Conservation (phyloP, 2,888 invertebrate species). For the Tipula vernalis region DNA sequence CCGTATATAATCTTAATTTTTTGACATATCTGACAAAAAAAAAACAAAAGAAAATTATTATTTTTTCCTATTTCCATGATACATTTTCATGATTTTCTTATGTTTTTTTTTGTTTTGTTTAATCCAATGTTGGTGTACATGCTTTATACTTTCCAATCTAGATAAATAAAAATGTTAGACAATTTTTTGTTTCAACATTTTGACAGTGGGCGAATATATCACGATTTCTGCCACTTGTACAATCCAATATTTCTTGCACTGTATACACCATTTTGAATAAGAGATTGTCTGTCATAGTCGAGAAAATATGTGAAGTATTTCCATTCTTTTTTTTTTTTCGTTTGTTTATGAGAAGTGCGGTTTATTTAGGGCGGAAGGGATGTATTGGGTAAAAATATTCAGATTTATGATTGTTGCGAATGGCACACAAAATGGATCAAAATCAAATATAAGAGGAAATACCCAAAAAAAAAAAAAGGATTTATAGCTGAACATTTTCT, state of each 20-base stretch:
- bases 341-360: neutral
- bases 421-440: neutral
- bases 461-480: neutral
- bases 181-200: neutral
- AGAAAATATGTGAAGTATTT: neutral
- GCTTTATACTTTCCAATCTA: neutral
- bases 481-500: neutral
- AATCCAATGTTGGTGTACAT: neutral
- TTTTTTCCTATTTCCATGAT: neutral
- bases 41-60: neutral
- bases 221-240: neutral
- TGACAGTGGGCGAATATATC: neutral
- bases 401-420: neutral
- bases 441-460: neutral
- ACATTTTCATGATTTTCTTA: neutral
- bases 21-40: neutral
- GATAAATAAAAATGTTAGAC: neutral
- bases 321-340: neutral
- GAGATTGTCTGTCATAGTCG: neutral
- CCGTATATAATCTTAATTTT: neutral
- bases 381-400: neutral
- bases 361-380: neutral
- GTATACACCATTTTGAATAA: neutral
- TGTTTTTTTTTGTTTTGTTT: neutral
- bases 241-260: neutral